Evolutionary conservation across 2,888 invertebrate species (phyloP).

Genomic region (Tachina grossa): DNA sequence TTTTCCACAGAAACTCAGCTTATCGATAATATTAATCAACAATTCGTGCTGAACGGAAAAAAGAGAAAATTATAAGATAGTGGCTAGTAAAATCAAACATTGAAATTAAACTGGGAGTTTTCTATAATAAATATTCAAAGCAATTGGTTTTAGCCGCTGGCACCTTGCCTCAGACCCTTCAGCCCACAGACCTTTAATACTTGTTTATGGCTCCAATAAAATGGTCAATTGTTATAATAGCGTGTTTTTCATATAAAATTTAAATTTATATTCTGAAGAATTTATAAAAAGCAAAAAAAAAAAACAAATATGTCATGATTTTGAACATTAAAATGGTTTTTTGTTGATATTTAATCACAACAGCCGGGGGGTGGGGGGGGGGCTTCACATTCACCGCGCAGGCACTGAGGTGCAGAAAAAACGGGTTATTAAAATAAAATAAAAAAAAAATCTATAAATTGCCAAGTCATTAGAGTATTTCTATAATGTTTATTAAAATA

Average conservation of each 20-base stretch:
- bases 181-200: conserved; percentile 56
- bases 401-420: background rate
- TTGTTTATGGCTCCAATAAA: conserved; percentile 72
- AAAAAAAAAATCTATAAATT: conserved; percentile 60
- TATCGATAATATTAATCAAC: conserved; percentile 69
- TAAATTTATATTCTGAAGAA: conserved; percentile 64
- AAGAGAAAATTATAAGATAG: conserved; percentile 18
- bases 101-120: conserved; percentile 69
- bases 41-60: conserved; percentile 59
- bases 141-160: conserved; percentile 54
- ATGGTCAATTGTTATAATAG: conserved; percentile 72
- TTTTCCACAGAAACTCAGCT: conserved; percentile 50
- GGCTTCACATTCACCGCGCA: background rate
- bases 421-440: conserved; percentile 68
- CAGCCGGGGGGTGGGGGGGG: background rate
- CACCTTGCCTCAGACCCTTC: background rate
- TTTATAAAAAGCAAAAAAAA: conserved; percentile 42
- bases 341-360: conserved; percentile 32
- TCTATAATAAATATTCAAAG: conserved; percentile 70
- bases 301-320: conserved; percentile 62
- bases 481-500: conserved; percentile 20
- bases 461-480: conserved; percentile 67
- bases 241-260: conserved; percentile 68
- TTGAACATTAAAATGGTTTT: conserved; percentile 46
- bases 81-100: conserved; percentile 67